Conservation (phyloP, 2,797 vertebrate species). For the Lacerta bilineata region DNA sequence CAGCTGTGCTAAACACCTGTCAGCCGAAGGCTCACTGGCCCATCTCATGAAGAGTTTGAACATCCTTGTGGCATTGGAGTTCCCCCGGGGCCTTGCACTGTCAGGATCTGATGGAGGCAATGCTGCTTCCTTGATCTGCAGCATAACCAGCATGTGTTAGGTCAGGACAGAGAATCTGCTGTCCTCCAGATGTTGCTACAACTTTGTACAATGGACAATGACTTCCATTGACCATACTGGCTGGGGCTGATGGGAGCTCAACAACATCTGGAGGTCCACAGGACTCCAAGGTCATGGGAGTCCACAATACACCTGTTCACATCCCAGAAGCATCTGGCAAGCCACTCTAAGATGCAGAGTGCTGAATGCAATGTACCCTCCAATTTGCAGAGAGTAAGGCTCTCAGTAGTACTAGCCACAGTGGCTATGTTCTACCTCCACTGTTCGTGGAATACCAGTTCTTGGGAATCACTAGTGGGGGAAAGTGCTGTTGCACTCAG, state of each 20-base stretch:
- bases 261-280: not conserved
- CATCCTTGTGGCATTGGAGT: not conserved
- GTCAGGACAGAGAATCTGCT: too few species aligned
- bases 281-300: too few species aligned
- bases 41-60: not conserved
- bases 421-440: too few species aligned
- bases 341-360: not conserved
- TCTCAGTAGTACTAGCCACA: too few species aligned
- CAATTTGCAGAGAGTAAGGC: too few species aligned
- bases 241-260: not conserved
- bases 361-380: not conserved
- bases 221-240: not conserved
- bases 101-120: not conserved
- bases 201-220: not conserved
- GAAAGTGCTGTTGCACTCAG: too few species aligned
- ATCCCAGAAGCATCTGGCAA: not conserved
- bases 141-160: not conserved
- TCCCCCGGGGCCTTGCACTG: not conserved
- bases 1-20: conserved; percentile 42
- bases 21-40: not conserved
- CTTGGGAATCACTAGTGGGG: too few species aligned
- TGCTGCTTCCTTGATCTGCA: not conserved
- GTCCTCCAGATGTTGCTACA: not conserved
- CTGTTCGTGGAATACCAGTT: too few species aligned
- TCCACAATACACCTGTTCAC: too few species aligned